phyloP scores from a whole-genome alignment of 2,113 vertebrate genomes.

The Onychostruthus taczanowskii region DNA sequence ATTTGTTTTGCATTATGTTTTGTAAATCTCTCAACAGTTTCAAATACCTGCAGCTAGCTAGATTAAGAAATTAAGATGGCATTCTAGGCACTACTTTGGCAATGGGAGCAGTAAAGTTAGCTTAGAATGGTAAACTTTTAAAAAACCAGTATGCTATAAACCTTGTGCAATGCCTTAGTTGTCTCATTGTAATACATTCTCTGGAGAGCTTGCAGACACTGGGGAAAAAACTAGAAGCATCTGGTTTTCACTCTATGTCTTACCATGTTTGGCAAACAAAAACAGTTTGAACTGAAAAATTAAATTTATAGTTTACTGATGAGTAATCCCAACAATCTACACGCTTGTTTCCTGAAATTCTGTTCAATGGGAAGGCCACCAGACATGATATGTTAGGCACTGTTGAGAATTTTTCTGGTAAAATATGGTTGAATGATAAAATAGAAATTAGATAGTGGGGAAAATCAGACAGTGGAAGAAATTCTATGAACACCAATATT shows the following conservation, averaged over 20 bases:
- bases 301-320: conserved; percentile 21
- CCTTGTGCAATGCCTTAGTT: background rate
- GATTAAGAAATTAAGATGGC: background rate
- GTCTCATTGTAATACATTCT: background rate
- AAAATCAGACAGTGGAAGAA: background rate
- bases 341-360: background rate
- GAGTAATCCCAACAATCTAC: background rate
- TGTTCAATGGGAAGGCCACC: background rate
- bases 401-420: background rate
- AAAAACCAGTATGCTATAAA: background rate
- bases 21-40: background rate
- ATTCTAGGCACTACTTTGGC: background rate
- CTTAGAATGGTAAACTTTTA: background rate
- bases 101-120: background rate
- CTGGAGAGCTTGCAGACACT: background rate
- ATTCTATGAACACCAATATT: background rate
- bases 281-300: conserved; percentile 21
- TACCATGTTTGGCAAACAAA: conserved; percentile 5
- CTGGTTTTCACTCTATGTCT: background rate
- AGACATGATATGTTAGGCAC: background rate
- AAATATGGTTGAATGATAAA: background rate
- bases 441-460: background rate
- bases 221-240: background rate
- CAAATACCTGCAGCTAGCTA: background rate
- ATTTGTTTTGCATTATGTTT: background rate